Conservation (phyloP, 2,888 invertebrate species). For the Xanthia togata region DNA sequence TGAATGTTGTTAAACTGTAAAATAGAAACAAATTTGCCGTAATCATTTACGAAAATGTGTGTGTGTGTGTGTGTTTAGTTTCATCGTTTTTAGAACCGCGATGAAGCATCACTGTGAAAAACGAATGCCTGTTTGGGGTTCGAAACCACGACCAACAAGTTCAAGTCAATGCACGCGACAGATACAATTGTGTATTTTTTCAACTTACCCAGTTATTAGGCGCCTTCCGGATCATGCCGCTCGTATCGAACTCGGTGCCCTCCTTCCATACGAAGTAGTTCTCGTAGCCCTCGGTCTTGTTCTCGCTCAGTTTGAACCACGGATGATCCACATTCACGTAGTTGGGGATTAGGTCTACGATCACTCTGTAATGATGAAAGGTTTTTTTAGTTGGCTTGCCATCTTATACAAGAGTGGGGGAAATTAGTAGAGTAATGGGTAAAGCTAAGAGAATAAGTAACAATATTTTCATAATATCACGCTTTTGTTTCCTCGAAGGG, state of each 20-base stretch:
- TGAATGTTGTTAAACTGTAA: too few relatives aligned
- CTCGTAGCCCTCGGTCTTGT: conserved; percentile 90
- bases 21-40: too few relatives aligned
- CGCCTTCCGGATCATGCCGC: conserved; percentile 73
- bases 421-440: too few relatives aligned
- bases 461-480: too few relatives aligned
- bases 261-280: conserved; percentile 95
- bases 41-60: too few relatives aligned
- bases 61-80: too few relatives aligned
- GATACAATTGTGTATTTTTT: not conserved
- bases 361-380: conserved; percentile 80
- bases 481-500: too few relatives aligned
- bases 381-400: not conserved
- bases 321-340: conserved; percentile 92
- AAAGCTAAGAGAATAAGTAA: too few relatives aligned
- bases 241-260: conserved; percentile 75
- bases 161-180: too few relatives aligned
- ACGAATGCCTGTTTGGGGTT: not conserved
- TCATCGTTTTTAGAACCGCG: not conserved
- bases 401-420: not conserved
- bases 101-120: not conserved
- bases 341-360: conserved; percentile 94
- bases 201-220: conserved; percentile 94
- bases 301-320: conserved; percentile 93
- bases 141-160: not conserved